Conservation (phyloP, 2,797 vertebrate genomes). For the Threskiornis aethiopicus region DNA sequence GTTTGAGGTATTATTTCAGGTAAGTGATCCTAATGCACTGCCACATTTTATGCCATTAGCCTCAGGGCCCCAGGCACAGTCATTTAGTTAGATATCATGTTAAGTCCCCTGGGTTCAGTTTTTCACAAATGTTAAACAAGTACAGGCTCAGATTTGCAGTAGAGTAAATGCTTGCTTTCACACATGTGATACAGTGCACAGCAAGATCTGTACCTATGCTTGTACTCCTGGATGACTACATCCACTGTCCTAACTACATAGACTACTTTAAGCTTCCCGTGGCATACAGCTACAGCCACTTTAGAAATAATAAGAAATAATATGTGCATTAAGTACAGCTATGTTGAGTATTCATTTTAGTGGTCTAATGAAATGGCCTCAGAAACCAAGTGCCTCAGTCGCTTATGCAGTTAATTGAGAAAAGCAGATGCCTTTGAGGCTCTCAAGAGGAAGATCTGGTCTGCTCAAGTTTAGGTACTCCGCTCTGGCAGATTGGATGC, state of each 20-base stretch:
- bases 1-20: background rate
- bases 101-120: background rate
- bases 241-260: background rate
- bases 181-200: fast-evolving
- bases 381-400: background rate
- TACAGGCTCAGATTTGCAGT: background rate
- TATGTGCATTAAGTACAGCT: background rate
- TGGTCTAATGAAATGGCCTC: background rate
- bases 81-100: background rate
- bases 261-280: background rate
- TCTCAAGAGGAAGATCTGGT: background rate
- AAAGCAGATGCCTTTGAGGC: background rate
- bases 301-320: background rate
- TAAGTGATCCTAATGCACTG: background rate
- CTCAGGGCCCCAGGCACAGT: background rate
- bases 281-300: background rate
- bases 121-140: background rate
- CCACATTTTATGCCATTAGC: background rate
- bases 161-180: background rate
- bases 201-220: background rate
- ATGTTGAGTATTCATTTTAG: background rate
- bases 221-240: background rate
- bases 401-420: background rate
- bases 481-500: background rate
- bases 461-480: background rate